Base-by-base conservation (phyloP, 1,140 invertebrate genomes). In the Drosophila pachea region DNA sequence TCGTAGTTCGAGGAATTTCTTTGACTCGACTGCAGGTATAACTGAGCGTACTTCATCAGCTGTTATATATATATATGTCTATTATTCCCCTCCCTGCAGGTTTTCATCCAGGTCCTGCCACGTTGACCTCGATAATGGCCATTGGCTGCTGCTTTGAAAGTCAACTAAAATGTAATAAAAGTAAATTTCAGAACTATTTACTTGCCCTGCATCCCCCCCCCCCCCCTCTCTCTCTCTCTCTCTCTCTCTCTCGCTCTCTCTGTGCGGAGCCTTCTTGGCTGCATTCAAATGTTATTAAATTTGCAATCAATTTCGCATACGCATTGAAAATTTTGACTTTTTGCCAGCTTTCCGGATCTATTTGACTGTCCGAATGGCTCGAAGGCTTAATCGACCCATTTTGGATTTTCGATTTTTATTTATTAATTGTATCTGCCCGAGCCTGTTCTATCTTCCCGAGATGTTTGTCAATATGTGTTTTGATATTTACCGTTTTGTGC, bases 101-200 rank as follows among this genome's bases (percentile, higher is more conserved):
- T n/a, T 12, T 7, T 12, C n/a, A 22, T 32, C 7, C 36, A 42
- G 38, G 40, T 12, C 32, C 43, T 33, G n/a, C 31, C 50, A 40
- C 16, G 36, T 22, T 59, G 54, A 58, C 36, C 40, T 64, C 52
- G 50, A 68, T 63, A 56, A 52, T 38, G 16, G 55, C 9, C n/a
- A 38, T 58, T 62, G 49, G 43, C 58, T 71, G 29, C 53, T 68
- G 68, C 68, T 73, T 68, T 79, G 72, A 68, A 73, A 69, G 73
- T 59, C 73, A 76, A 81, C 68, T 73, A 72, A 81, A 81, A 59
- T 73, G 69, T 53, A 75, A 78, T 78, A 74, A 78, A 74, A 69
- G 58, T 65, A 63, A 78, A 72, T 66, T 63, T 45, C 55, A 56
- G 54, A 58, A 59, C 66, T 64, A 64, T 71, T 78, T 61, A 31